Conservation (phyloP, 2,888 invertebrate species). For the Hirtodrosophila histrioides region DNA sequence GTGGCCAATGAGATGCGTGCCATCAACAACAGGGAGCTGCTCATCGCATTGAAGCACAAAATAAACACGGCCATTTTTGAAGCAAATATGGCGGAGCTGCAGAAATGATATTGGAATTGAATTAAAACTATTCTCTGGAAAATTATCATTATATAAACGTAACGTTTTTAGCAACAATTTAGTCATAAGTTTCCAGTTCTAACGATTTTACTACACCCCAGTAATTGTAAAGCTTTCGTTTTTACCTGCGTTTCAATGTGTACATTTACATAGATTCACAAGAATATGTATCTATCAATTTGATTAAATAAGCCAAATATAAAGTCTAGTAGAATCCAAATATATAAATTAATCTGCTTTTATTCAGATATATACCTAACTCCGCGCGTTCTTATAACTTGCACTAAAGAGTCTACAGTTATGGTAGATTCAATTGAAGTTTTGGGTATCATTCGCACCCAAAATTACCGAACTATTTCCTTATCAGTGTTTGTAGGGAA, state of each 20-base stretch:
- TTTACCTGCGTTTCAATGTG: conserved; percentile 42
- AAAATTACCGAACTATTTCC: too few species aligned
- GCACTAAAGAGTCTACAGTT: too few species aligned
- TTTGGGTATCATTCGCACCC: too few species aligned
- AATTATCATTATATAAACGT: conserved; percentile 22
- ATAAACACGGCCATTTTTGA: conserved; percentile 87
- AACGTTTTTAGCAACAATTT: conserved; percentile 61
- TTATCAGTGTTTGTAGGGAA: too few species aligned
- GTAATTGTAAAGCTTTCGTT: conserved; percentile 42
- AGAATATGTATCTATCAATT: conserved; percentile 41
- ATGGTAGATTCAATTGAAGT: too few species aligned
- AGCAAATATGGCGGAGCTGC: conserved; percentile 86
- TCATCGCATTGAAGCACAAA: conserved; percentile 86
- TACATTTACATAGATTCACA: conserved; percentile 48
- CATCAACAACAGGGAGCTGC: conserved; percentile 86
- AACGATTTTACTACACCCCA: conserved; percentile 19
- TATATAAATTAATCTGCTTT: conserved; percentile 11
- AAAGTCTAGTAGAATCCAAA: conserved; percentile 56
- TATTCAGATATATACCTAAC: not conserved
- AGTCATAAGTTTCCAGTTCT: conserved; percentile 43
- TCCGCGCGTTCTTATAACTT: too few species aligned
- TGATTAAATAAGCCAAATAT: conserved; percentile 74
- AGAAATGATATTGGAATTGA: conserved; percentile 61
- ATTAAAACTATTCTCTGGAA: conserved; percentile 17
- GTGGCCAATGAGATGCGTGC: conserved; percentile 87